Evolutionary conservation across 1,140 invertebrate genomes (phyloP), one percentile per base, ranked within the genome.

Genomic region (Eciton burchellii): DNA sequence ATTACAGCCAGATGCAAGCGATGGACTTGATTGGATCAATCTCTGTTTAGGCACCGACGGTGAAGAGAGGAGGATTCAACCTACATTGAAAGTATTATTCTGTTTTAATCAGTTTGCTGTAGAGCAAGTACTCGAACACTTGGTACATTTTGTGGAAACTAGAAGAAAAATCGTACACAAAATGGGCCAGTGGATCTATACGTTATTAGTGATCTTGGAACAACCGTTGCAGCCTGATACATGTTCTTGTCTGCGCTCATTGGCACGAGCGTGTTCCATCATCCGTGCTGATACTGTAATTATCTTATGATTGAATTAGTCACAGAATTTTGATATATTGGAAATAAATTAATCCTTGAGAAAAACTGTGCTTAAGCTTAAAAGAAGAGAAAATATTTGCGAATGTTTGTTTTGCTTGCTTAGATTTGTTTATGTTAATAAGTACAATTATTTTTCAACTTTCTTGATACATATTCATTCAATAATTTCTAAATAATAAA

Each of bases 151-250:
- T 88, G 87, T 95, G 16, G 93, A 94, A 70, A 86, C 89, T 47
- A 87, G 95, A 91, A 76, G 73, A 41, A 77, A 12, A 19, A 88
- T 94, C 24, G 41, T 85, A 19, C 70, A 90, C 12, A 49, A 89
- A 16, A 43, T 92, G 12, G 96, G 95, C 16, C 92, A 92, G 52
- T 96, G 96, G 96, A 93, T 96, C 29, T 96, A 95, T 88, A 94
- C 95, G 0, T 84, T 96, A 26, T 79, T 96, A 5, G 92, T 91
- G 2, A 92, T 93, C 77, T 83, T 96, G n/a, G 95, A 96, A 88
- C 92, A 95, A 81, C 96, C 96, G 3, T 87, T 96, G 5, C 94
- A 94, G 81, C 95, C 96, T 11, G 95, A 96, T 73, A 93, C 93
- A 1, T 96, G 95, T 88, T 94, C 94, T 0, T 93, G 93, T 47